Evolutionary conservation across 2,797 vertebrate genomes (phyloP), one percentile per base, ranked within the genome.

Genomic region (Potorous gilbertii): DNA sequence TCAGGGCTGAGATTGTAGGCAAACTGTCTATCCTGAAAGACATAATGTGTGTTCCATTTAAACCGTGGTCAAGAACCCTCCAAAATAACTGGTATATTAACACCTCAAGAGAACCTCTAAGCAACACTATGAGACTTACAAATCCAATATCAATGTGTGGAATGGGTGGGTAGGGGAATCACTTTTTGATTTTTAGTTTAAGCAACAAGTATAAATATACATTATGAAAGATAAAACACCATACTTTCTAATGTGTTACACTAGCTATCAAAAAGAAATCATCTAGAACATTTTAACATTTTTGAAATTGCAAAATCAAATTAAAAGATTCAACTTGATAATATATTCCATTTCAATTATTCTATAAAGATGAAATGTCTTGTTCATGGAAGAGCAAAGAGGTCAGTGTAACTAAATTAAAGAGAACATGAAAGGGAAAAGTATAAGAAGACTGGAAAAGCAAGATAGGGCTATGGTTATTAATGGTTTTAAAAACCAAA

Each of bases 1-100:
- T 99, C 97, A 99, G 98, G 0, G 99, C 99, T 90, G 99, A 99
- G 97, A 99, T 95, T 0, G 99, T 99, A 0, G 99, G 99, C 66
- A 99, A 98, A 94, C 98, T 98, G 11, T 99, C 98, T 97, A 99
- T 98, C 97, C 99, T 99, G 98, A 74, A 98, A 98, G 96, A 91
- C 87, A 98, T 55, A 97, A 97, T 16, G 56, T 52, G 21, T 0
- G 1, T 16, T 94, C n/a, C 40, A 13, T 81, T n/a, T 94, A 89
- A 5, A 12, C 28, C 34, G 55, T 0, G 1, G n/a, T 50, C 59
- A 95, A 93, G 91, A 5, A 54, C 62, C 56, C 56, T 50, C 56
- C 56, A 54, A 66, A 74, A 18, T 56, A 92, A 62, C 90, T 57
- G 89, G 34, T 5, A 81, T 74, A 55, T 56, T 54, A 46, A 31